Base-by-base conservation (phyloP, 2,888 invertebrate species). In the Phlogophora meticulosa region DNA sequence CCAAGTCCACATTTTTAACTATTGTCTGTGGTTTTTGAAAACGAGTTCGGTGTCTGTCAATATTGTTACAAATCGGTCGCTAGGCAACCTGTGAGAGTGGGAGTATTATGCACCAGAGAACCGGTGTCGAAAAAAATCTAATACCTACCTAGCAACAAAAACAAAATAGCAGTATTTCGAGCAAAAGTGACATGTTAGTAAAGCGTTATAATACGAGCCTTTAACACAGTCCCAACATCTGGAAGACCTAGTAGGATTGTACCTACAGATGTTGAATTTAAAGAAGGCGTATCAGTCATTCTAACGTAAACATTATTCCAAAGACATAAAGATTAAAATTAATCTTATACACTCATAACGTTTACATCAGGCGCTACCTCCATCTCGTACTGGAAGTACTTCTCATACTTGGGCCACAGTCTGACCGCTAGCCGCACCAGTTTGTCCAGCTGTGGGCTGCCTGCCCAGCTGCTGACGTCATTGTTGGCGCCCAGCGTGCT, bases 341-440 rank as follows among this genome's bases (percentile, higher is more conserved):
- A n/a, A n/a, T 40, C 3, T 55, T 11, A 72, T 43, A 57, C 79
- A 78, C 74, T 73, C 7, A 78, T n/a, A 7, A 72, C 74, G 43
- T 40, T 48, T 0, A 58, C 75, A 17, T 40, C 20, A 9, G 61
- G 42, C 7, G 72, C 60, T 24, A 80, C 28, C 9, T 76, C 58
- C 45, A 62, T 58, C 90, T 94, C 28, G 78, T 75, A 13, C 69
- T 72, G 70, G 91, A 83, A 94, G 82, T 92, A 93, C 5, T 76
- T 73, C 2, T 89, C 88, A 15, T 76, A 42, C 0, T 76, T 78
- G 0, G 92, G 91, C 65, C 83, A 91, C 38, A 94, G 82, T 13
- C 84, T 80, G 15, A 67, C 45, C 1, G 94, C 95, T 0, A 94
- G 80, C 0, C 85, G 75, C 1, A 91, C 88, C 24, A 94, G 82